These are phyloP conservation scores for Euspilapteryx auroguttella DNA, from an alignment of 2,888 invertebrate species.

Conservation along the genomic window DNA sequence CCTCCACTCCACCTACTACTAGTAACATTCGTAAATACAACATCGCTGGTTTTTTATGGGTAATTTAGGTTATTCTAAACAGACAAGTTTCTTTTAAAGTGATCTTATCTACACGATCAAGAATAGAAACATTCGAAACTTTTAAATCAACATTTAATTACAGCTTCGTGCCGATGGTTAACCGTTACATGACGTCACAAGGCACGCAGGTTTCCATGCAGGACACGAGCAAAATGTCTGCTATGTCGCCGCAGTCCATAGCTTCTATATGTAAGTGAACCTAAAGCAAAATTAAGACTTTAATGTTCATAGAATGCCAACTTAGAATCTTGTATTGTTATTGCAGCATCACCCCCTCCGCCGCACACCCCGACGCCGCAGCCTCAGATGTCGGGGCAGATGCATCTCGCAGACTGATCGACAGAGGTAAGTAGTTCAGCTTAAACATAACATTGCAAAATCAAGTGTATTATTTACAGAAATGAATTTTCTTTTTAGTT, in stretches of 20 bases:
- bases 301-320: too few species aligned
- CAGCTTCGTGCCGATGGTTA: slow-evolving; percentile 56
- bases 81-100: too few species aligned
- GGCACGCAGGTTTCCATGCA: slow-evolving; percentile 57
- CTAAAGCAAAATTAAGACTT: too few species aligned
- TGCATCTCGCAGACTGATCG: slow-evolving; percentile 50
- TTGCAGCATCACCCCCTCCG: slow-evolving; percentile 47
- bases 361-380: slow-evolving; percentile 55
- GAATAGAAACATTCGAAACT: too few species aligned
- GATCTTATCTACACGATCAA: too few species aligned
- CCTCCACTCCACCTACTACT: slow-evolving; percentile 2
- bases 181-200: slow-evolving; percentile 57
- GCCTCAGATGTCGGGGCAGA: slow-evolving; percentile 42
- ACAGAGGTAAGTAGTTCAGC: slow-evolving; percentile 22
- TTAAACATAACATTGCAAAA: too few species aligned
- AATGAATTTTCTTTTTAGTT: too few species aligned
- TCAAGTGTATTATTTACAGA: too few species aligned
- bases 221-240: slow-evolving; percentile 49
- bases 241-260: slow-evolving; percentile 56
- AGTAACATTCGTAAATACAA: neutral
- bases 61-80: too few species aligned
- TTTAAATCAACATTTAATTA: too few species aligned
- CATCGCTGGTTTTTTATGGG: too few species aligned
- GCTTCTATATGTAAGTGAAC: slow-evolving; percentile 47
- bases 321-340: slow-evolving; percentile 5